Evolutionary conservation across 2,113 vertebrate genomes (phyloP).

Genomic region (Colistium nudipinnis): DNA sequence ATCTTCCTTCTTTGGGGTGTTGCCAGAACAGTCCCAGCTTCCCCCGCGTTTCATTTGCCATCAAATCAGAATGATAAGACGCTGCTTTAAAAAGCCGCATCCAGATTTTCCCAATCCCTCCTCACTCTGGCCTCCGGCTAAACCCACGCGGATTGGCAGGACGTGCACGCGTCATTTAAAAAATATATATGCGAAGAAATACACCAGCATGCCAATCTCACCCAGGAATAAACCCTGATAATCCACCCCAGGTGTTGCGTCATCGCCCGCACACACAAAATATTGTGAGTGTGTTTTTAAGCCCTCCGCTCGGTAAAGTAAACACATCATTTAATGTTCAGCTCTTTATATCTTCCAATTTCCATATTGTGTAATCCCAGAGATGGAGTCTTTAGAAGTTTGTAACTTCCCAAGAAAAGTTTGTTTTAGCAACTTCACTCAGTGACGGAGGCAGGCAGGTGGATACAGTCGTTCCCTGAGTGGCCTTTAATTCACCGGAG

Average conservation of each 20-base stretch:
- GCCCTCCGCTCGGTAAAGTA: conserved; percentile 34
- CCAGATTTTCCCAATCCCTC: conserved; percentile 35
- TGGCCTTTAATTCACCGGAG: conserved; percentile 57
- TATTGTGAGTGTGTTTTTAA: conserved; percentile 25
- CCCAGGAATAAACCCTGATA: conserved; percentile 44
- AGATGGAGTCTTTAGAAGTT: conserved; percentile 14
- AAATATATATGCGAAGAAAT: conserved; percentile 17
- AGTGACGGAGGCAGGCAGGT: conserved; percentile 22
- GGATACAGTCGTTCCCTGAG: conserved; percentile 56
- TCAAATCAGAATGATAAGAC: conserved; percentile 61
- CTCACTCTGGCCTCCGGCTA: conserved; percentile 55
- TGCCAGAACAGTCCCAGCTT: conserved; percentile 52
- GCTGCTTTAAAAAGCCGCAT: conserved; percentile 35
- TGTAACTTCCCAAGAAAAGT: background rate
- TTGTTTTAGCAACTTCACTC: background rate
- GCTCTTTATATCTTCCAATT: conserved; percentile 41
- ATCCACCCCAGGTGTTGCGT: conserved; percentile 40
- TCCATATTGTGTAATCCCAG: conserved; percentile 54
- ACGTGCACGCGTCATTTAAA: conserved; percentile 7
- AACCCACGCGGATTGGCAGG: conserved; percentile 43
- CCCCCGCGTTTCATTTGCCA: conserved; percentile 60
- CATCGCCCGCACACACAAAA: conserved; percentile 11
- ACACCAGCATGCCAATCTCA: conserved; percentile 23
- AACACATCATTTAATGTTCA: conserved; percentile 38
- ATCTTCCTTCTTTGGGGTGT: conserved; percentile 38